Evolutionary conservation across 2,888 invertebrate species (phyloP), one percentile per base, ranked within the genome.

Genomic region (Linyphia triangularis): DNA sequence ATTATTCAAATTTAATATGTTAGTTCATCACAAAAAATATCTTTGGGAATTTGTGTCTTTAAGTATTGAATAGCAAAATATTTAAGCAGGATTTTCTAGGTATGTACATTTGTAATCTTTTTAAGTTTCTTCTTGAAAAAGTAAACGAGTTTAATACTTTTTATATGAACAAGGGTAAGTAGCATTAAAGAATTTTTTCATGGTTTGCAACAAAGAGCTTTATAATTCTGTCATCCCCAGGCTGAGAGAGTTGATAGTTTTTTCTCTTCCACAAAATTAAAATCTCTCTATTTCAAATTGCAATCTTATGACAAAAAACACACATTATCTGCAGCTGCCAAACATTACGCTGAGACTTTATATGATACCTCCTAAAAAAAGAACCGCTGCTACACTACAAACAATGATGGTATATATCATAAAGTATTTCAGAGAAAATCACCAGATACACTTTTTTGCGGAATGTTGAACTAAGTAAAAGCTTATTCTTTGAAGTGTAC

Each of bases 401-500:
- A 33, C 33, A 33, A 33, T n/a, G 3, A 51, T 16, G 51, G 0
- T 51, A n/a, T n/a, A 51, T n/a, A 51, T 51, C 51, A 51, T n/a
- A 51, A 51, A 51, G 51, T 51, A 51, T 51, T 51, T 51, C 51
- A 16, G 16, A 51, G 51, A 51, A 13, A 51, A 51, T 13, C 5
- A n/a, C 51, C 4, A 13, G 1, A n/a, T n/a, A 16, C 51, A 51
- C 4, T 51, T 51, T 51, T 51, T 51, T 51, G 16, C 5, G n/a
- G 51, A 51, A n/a, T 51, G 51, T 51, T 51, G 16, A 9, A 51
- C n/a, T 51, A 51, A 51, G 51, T 33, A 13, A 40, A 40, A 19
- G 37, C 40, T 37, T 77, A 40, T 77, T 22, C 26, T 43, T 51
- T 40, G 30, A 67, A 57, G 70, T 59, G 37, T 70, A n/a, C 59